A percentile compares a stretch with the other conserved stretches of the same genome.
phyloP scores from a whole-genome alignment of 2,113 vertebrate species.

The Osmerus eperlanus region DNA sequence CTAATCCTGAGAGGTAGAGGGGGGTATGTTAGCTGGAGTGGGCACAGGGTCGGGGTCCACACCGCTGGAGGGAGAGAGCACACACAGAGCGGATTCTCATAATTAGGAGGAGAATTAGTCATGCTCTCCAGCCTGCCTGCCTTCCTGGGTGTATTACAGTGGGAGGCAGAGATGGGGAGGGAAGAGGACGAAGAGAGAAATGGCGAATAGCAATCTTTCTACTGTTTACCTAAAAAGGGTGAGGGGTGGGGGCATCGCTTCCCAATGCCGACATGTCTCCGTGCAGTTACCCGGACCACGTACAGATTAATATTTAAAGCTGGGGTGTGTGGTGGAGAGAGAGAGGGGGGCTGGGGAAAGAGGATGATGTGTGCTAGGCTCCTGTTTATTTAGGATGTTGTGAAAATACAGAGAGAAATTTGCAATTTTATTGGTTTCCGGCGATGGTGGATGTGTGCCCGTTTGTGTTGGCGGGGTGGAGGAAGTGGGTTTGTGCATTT shows the following conservation, averaged over 20 bases:
- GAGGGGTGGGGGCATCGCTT: conserved; percentile 54
- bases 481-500: neutral
- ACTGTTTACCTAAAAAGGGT: conserved; percentile 87
- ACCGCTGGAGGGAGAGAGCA: conserved; percentile 82
- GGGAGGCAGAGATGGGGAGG: neutral
- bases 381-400: conserved; percentile 99
- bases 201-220: conserved; percentile 78
- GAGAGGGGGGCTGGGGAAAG: neutral
- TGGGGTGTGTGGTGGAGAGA: conserved; percentile 33
- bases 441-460: conserved; percentile 30
- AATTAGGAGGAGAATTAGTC: conserved; percentile 93
- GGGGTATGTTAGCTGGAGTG: neutral
- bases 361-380: conserved; percentile 80
- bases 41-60: conserved; percentile 7
- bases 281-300: conserved; percentile 76
- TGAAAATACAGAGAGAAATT: conserved; percentile 92
- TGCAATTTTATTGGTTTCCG: conserved; percentile 99
- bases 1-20: conserved; percentile 39
- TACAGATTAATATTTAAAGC: conserved; percentile 99
- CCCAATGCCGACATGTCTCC: conserved; percentile 42
- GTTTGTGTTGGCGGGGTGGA: conserved; percentile 8
- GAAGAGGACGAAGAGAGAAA: conserved; percentile 71
- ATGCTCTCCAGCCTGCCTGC: conserved; percentile 82
- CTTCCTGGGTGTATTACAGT: conserved; percentile 10
- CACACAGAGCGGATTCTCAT: conserved; percentile 83